phyloP scores from a whole-genome alignment of 1,140 invertebrate genomes.

The Drosophila funebris region DNA sequence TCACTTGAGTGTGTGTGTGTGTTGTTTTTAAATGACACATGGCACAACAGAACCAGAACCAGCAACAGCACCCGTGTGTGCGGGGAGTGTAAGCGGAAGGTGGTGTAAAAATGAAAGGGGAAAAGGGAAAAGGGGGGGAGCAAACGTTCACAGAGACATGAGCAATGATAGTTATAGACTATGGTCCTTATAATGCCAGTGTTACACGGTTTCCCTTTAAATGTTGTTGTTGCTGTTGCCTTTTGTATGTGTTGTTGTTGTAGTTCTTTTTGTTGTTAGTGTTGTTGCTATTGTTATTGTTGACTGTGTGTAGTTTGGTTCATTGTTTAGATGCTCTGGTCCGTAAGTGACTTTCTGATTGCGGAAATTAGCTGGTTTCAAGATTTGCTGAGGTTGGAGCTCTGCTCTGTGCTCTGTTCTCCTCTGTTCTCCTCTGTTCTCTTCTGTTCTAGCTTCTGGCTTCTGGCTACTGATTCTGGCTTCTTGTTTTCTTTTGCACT shows the following conservation, averaged over 20 bases:
- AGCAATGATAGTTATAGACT: conserved; percentile 65
- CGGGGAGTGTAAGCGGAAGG: background rate
- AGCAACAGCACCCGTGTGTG: conserved; percentile 5
- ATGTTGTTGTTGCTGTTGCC: background rate
- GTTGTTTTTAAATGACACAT: conserved; percentile 36
- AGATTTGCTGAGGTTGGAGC: conserved; percentile 43
- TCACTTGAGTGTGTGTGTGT: conserved; percentile 29
- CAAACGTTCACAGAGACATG: conserved; percentile 49
- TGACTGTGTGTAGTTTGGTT: conserved; percentile 33
- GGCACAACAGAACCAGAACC: conserved; percentile 3
- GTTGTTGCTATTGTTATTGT: conserved; percentile 10
- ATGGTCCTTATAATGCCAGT: conserved; percentile 28
- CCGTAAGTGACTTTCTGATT: conserved; percentile 77
- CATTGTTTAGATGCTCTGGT: conserved; percentile 72
- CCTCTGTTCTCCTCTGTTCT: no score
- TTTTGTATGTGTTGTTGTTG: background rate
- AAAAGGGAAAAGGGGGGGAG: background rate
- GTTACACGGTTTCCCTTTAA: conserved; percentile 28
- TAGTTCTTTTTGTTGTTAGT: background rate
- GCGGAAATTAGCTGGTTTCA: conserved; percentile 72
- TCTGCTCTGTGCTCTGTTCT: no score
- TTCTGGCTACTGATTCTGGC: conserved; percentile 2
- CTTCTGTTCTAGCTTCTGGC: no score
- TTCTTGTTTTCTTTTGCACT: conserved; percentile 62
- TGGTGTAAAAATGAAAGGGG: conserved; percentile 6